Base-by-base conservation (phyloP, 2,113 vertebrate genomes). In the Neoarius graeffei region DNA sequence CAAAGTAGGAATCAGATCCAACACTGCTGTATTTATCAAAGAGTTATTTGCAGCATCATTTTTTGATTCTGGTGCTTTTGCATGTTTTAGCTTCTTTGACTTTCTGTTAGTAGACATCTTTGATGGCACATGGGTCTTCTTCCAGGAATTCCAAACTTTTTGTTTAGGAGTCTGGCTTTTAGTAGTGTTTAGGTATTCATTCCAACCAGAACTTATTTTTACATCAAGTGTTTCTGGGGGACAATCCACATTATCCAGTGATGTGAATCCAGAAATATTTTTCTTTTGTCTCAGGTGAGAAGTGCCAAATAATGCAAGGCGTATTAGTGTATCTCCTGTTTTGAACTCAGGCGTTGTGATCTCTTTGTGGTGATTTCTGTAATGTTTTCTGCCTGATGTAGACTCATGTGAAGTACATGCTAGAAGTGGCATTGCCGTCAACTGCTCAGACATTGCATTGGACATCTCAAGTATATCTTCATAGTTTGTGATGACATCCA, bases 231-330 rank as follows among this genome's bases (percentile, higher is more conserved):
- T 71, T 57, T 86, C 14, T 27, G 94, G 94, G 27, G 94, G 92
- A 14, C 1, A 30, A 11, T 20, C 1, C 25, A 3, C 2, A 19
- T 15, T 25, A 73, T 56, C 7, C 59, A 27, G 79, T 3, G 0
- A 59, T 4, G 1, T 56, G 0, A 19, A 14, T 42, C 14, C 1
- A 81, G 57, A 74, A 81, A 1, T 9, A 6, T n/a, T 25, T 85
- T 82, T 52, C 7, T 25, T 1, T 6, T n/a, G 81, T 35, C 30
- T 30, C 50, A 60, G 20, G 30, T 10, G 9, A 7, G 57, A 4
- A 15, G 93, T 93, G 9, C 95, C 95, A 90, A 88, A 96, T 57
- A 95, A 89, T 19, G 87, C 73, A 42, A 95, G 90, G 30, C 91
- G 76, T 27, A 87, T 84, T 13, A 35, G 74, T 81, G 1, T 81